Evolutionary conservation across 2,113 vertebrate genomes (phyloP), one percentile per base, ranked within the genome.

Genomic region (Phoenicopterus ruber): DNA sequence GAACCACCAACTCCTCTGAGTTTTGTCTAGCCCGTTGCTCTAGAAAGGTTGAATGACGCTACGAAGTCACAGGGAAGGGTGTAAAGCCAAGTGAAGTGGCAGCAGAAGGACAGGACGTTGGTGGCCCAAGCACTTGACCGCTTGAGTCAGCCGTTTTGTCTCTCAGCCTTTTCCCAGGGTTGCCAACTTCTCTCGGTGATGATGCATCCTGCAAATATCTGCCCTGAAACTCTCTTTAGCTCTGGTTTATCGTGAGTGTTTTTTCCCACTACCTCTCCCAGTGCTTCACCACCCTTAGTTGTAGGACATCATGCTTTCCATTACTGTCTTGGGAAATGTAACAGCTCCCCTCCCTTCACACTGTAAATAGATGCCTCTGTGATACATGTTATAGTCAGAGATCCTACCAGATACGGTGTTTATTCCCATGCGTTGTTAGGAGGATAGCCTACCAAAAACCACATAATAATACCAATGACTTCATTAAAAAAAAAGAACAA

Each of bases 261-360:
- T 93, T 88, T 92, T 90, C 82, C 82, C 85, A 86, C 59, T 86
- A 88, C 90, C 67, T 95, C 72, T 96, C 86, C 91, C 81, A 89
- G 17, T 46, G 21, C 61, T 66, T 85, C 91, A 93, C 86, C 93
- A 87, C 79, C 84, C 62, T 90, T 58, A 55, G 42, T 61, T 58
- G 62, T 25, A 87, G 86, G 86, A 91, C 81, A 91, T 95, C 87
- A 93, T 34, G 94, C 62, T 95, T 96, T 95, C 94, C 94, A 90
- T 94, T 62, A 93, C 86, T 70, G 67, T 86, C 29, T 38, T 74
- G 91, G 81, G 84, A 95, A 91, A 73, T 2, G 10, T 66, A 94
- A 50, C 47, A 47, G 46, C 40, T 93, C 78, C 46, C 70, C 86
- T 91, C 87, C 91, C 84, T 90, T 89, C 74, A 20, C 58, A 36